Conservation (phyloP, 2,888 invertebrate genomes). For the Nebria brevicollis region DNA sequence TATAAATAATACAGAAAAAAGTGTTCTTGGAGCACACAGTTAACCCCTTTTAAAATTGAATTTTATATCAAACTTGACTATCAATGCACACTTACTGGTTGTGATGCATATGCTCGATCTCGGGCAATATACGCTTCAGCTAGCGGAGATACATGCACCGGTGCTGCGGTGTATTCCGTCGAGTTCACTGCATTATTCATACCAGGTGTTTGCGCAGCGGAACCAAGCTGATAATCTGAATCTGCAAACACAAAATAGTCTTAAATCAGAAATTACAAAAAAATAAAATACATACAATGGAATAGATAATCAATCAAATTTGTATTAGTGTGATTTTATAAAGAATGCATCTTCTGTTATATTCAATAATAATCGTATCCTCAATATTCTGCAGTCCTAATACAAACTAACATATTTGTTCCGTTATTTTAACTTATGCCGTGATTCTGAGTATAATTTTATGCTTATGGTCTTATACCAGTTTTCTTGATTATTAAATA, state of each 20-base stretch:
- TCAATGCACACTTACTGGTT: constrained; percentile 58
- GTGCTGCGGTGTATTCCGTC: constrained; percentile 57
- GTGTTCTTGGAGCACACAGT: not conserved
- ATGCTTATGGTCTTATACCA: too few relatives aligned
- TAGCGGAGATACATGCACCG: constrained; percentile 57
- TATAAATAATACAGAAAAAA: not conserved
- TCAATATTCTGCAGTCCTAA: too few relatives aligned
- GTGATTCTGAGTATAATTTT: too few relatives aligned
- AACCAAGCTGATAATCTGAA: constrained; percentile 78
- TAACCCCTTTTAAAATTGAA: not conserved
- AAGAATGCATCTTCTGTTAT: too few relatives aligned
- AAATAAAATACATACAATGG: not conserved
- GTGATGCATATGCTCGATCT: constrained; percentile 59
- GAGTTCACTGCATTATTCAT: constrained; percentile 61
- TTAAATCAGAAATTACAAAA: not conserved
- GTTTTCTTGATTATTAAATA: too few relatives aligned
- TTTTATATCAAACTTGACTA: not conserved
- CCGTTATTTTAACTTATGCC: too few relatives aligned
- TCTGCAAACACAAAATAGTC: constrained; percentile 61
- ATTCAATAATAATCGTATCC: too few relatives aligned
- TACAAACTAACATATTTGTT: too few relatives aligned
- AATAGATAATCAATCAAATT: not conserved
- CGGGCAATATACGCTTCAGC: constrained; percentile 62
- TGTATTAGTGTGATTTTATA: too few relatives aligned
- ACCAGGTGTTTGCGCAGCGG: constrained; percentile 75